Base-by-base conservation (phyloP, 2,888 invertebrate genomes). In the Plebejus argus region DNA sequence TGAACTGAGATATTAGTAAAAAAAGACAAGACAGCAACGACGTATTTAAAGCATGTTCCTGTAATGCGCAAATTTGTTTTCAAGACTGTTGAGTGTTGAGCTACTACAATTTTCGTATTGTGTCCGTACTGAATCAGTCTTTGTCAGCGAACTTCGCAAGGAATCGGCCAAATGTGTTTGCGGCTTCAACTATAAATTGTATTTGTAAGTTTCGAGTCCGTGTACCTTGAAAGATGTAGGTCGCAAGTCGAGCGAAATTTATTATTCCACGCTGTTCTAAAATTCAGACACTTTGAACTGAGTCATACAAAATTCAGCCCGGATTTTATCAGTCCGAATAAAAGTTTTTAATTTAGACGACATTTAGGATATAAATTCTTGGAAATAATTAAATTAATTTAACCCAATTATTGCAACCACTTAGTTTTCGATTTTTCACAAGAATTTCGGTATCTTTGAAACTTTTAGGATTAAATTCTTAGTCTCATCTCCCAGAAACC, bases 141-240 rank as follows among this genome's bases (percentile, higher is more conserved):
- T 91, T 91, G 92, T 92, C 92, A 91, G 90, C 90, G 88, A 91
- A 91, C 86, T 91, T 90, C 90, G 89, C 89, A 83, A 82, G 84
- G 87, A 87, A 87, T 87, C 86, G 84, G 83, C 85, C 84, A 86
- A 88, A 90, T 88, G 89, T 91, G 88, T 91, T 91, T 91, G 88
- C 88, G 74, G 79, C 78, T 72, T 70, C 76, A 78, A 79, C 80
- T 79, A 77, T 77, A 79, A 80, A 80, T 79, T 78, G 78, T 79
- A 77, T 80, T 80, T 80, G 77, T 76, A 66, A 56, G 71, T 71
- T 66, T 71, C 20, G 70, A 53, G 23, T 39, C 23, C 18, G 3
- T 53, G 74, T 49, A 74, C 74, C 74, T 74, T 74, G 74, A 53
- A 74, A 49, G 74, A 74, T 74, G 23, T 74, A 74, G 74, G 74